Conservation (phyloP, 2,888 invertebrate genomes). For the Heliothis peltigera region DNA sequence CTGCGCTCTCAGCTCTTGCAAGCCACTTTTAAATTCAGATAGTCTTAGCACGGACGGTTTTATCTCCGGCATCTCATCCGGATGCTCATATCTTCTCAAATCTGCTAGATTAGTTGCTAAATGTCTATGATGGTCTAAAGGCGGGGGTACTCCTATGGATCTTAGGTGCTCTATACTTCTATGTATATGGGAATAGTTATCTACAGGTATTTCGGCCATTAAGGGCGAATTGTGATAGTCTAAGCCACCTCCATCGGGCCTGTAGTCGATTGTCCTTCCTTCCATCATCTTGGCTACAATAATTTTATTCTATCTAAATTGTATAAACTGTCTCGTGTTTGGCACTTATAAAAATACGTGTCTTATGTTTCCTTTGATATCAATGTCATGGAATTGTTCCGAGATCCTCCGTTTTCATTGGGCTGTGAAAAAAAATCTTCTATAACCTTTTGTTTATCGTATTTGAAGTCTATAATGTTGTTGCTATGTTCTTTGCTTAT, state of each 20-base stretch:
- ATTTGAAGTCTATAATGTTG: constrained; percentile 70
- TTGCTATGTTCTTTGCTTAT: background rate
- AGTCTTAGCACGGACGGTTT: constrained; percentile 88
- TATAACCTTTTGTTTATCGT: constrained; percentile 26
- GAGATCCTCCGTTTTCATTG: constrained; percentile 87
- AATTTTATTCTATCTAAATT: constrained; percentile 83
- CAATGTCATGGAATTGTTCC: constrained; percentile 86
- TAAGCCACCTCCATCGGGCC: constrained; percentile 90
- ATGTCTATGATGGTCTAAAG: constrained; percentile 86
- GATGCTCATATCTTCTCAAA: constrained; percentile 86
- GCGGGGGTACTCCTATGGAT: constrained; percentile 89
- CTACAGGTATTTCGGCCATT: constrained; percentile 92
- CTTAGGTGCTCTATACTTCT: constrained; percentile 91
- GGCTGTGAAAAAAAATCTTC: constrained; percentile 74
- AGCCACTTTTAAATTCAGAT: constrained; percentile 85
- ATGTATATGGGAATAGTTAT: constrained; percentile 91
- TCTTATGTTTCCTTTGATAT: constrained; percentile 73
- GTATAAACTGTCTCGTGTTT: constrained; percentile 77
- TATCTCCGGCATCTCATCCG: constrained; percentile 87
- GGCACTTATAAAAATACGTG: constrained; percentile 88
- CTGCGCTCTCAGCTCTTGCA: constrained; percentile 83
- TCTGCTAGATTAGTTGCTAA: constrained; percentile 86
- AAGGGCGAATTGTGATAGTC: constrained; percentile 92
- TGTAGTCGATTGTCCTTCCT: constrained; percentile 88
- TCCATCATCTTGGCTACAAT: constrained; percentile 87